A percentile compares a stretch with the other conserved stretches of the same genome.
Conservation (phyloP, 2,113 vertebrate genomes). For the Rhinolophus sinicus region DNA sequence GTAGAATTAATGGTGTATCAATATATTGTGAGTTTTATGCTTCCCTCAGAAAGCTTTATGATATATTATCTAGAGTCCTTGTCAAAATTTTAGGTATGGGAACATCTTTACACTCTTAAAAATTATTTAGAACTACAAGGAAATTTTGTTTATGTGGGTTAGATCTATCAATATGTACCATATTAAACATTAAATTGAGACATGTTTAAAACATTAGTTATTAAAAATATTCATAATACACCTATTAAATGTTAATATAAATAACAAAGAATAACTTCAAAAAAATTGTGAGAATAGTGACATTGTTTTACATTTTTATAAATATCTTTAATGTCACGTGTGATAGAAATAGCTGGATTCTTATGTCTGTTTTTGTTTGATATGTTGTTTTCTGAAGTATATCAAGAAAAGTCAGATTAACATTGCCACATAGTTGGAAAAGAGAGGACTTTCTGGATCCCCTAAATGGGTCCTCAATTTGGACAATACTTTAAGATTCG, state of each 20-base stretch:
- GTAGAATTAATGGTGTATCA: background rate
- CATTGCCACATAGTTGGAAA: background rate
- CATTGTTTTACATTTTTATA: background rate
- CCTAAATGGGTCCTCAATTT: background rate
- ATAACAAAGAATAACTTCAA: background rate
- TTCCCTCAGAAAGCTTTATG: background rate
- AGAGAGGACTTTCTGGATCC: background rate
- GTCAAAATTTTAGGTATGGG: background rate
- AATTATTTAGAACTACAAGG: background rate
- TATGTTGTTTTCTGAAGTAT: background rate
- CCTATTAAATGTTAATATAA: background rate
- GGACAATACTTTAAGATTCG: background rate
- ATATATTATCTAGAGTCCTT: background rate
- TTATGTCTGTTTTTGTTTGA: background rate
- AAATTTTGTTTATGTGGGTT: background rate
- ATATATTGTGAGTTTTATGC: background rate
- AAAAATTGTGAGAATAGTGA: background rate
- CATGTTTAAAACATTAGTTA: background rate
- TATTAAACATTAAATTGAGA: constrained; percentile 5
- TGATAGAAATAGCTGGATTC: background rate
- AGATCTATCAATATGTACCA: background rate
- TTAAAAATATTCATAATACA: background rate
- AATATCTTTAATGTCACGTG: background rate
- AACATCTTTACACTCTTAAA: background rate
- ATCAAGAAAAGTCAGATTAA: background rate